phyloP scores from a whole-genome alignment of 2,113 vertebrate genomes.

The Balaenoptera acutorostrata region DNA sequence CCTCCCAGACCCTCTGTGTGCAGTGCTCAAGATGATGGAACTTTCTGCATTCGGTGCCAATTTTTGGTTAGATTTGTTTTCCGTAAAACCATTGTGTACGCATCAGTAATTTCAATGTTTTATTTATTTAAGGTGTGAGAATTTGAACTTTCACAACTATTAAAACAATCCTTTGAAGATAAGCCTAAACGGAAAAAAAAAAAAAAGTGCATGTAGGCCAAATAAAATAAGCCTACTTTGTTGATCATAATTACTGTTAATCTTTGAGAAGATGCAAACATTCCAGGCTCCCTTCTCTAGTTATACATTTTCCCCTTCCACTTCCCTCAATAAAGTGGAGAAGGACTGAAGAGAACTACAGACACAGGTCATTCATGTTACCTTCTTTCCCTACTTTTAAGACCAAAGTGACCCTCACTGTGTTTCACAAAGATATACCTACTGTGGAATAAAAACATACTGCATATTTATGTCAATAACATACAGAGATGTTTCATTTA shows the following conservation, averaged over 20 bases:
- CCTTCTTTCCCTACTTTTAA: background rate
- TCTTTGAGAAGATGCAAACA: background rate
- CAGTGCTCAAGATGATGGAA: background rate
- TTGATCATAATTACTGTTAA: background rate
- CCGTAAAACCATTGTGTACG: background rate
- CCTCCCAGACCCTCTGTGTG: background rate
- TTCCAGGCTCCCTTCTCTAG: background rate
- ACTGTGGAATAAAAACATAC: background rate
- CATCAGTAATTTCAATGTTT: background rate
- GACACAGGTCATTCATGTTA: background rate
- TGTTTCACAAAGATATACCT: background rate
- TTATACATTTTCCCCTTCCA: background rate
- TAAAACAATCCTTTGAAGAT: background rate
- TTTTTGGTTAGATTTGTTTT: background rate
- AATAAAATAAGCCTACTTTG: background rate
- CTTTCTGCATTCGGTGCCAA: background rate
- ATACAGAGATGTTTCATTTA: slow-evolving; percentile 1
- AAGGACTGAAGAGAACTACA: background rate
- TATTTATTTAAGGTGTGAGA: slow-evolving; percentile 24
- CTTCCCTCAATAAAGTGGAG: background rate
- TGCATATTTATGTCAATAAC: background rate
- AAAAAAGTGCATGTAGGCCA: background rate
- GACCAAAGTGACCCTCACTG: background rate
- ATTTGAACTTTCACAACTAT: slow-evolving; percentile 33
- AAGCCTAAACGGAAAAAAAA: background rate